A percentile compares a stretch with the other conserved stretches of the same genome.
Evolutionary conservation across 2,113 vertebrate genomes (phyloP).

Genomic region (Echinops telfairi): DNA sequence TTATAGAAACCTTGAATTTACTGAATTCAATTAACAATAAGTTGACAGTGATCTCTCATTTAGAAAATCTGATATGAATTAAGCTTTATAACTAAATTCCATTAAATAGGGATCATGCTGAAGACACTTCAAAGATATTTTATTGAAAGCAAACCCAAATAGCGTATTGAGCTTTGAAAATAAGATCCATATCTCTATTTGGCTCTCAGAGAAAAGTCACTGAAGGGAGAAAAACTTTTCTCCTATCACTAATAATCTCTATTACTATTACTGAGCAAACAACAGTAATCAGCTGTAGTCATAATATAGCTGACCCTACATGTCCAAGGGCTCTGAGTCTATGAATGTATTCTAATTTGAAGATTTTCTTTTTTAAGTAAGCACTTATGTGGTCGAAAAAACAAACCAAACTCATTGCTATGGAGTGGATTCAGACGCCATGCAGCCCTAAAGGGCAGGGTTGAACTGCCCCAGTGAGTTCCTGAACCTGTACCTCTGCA

Average conservation of each 20-base stretch:
- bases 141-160: constrained; percentile 73
- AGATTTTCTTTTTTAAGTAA: too few relatives aligned
- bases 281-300: constrained; percentile 36
- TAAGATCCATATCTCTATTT: constrained; percentile 56
- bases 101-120: constrained; percentile 65
- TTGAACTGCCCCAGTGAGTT: too few relatives aligned
- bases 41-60: constrained; percentile 77
- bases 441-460: too few relatives aligned
- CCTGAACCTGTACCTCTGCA: too few relatives aligned
- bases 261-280: constrained; percentile 47
- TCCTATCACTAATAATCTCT: constrained; percentile 34
- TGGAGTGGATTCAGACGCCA: too few relatives aligned
- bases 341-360: too few relatives aligned
- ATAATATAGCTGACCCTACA: background rate
- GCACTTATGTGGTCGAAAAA: too few relatives aligned
- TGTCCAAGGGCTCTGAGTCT: background rate
- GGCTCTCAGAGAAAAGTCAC: constrained; percentile 38
- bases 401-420: too few relatives aligned
- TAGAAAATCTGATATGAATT: constrained; percentile 72
- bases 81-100: constrained; percentile 76
- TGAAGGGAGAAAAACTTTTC: constrained; percentile 15
- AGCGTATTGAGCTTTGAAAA: constrained; percentile 28
- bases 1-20: constrained; percentile 76
- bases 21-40: constrained; percentile 79
- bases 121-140: constrained; percentile 61